A percentile compares a stretch with the other conserved stretches of the same genome.
Evolutionary conservation across 2,888 invertebrate species (phyloP).

Genomic region (Ectemnius cavifrons): DNA sequence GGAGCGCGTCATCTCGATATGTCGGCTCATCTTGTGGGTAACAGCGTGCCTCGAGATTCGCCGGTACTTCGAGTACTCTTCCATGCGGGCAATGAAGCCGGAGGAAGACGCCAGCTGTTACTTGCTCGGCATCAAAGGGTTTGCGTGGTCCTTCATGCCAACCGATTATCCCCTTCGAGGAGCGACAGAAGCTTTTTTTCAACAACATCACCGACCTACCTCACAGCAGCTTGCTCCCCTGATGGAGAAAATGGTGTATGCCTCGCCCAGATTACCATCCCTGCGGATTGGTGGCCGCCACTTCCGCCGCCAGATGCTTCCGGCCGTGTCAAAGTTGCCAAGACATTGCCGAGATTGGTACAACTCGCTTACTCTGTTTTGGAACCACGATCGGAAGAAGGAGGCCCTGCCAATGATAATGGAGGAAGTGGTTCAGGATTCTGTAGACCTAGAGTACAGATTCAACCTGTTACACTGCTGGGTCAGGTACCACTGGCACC

Average conservation of each 20-base stretch:
- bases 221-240: conserved; percentile 95
- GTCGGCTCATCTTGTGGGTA: conserved; percentile 95
- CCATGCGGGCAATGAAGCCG: conserved; percentile 92
- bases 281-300: conserved; percentile 95
- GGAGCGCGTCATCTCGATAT: conserved; percentile 91
- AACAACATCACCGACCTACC: conserved; percentile 72
- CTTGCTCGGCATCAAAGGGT: conserved; percentile 85
- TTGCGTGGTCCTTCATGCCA: conserved; percentile 89
- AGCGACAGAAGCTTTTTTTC: conserved; percentile 61
- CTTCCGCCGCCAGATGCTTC: conserved; percentile 82
- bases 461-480: conserved; percentile 81
- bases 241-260: conserved; percentile 96
- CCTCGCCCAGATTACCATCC: conserved; percentile 90
- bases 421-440: conserved; percentile 51
- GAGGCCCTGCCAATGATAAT: conserved; percentile 61
- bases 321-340: conserved; percentile 76
- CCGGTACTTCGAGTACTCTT: conserved; percentile 95
- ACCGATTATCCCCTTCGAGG: conserved; percentile 79
- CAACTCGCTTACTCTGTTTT: conserved; percentile 93
- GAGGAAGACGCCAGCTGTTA: conserved; percentile 85
- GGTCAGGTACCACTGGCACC: conserved; percentile 86
- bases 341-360: conserved; percentile 86
- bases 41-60: conserved; percentile 91
- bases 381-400: conserved; percentile 85
- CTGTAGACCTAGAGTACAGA: conserved; percentile 87